Percentiles rank a stretch among this genome's conserved stretches.
phyloP scores from a whole-genome alignment of 1,140 invertebrate genomes.

The Daktulosphaira vitifoliae region DNA sequence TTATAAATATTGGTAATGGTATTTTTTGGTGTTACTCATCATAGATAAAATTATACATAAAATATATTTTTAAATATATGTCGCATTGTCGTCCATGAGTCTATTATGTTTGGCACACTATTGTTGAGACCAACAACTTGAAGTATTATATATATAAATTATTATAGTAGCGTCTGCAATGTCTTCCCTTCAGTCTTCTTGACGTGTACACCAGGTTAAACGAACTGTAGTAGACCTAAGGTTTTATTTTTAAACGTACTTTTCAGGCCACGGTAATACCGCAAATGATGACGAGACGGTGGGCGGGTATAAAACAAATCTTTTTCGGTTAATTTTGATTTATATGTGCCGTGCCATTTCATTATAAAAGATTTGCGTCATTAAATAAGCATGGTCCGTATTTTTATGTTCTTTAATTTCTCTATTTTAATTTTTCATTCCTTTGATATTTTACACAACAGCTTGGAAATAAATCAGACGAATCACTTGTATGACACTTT shows the following conservation, averaged over 20 bases:
- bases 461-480: slow-evolving; percentile 19
- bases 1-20: no score
- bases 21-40: no score
- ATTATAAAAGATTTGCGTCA: slow-evolving; percentile 13
- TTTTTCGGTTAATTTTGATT: slow-evolving; percentile 33
- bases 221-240: slow-evolving; percentile 21
- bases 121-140: slow-evolving; percentile 4
- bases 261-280: not conserved
- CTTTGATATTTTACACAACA: not conserved
- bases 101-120: slow-evolving; percentile 20
- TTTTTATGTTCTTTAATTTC: not conserved
- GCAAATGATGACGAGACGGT: not conserved
- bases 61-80: no score
- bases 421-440: not conserved
- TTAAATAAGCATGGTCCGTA: slow-evolving; percentile 2
- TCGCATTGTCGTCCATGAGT: no score
- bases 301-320: slow-evolving; percentile 17
- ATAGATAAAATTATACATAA: no score
- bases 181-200: no score
- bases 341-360: not conserved
- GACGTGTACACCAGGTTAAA: slow-evolving; percentile 14
- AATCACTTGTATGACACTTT: no score
- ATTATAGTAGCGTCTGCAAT: no score
- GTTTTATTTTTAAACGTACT: slow-evolving; percentile 22
- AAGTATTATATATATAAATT: slow-evolving; percentile 8